Conservation (phyloP, 1,140 invertebrate genomes). For the Cyclargus thomasi region DNA sequence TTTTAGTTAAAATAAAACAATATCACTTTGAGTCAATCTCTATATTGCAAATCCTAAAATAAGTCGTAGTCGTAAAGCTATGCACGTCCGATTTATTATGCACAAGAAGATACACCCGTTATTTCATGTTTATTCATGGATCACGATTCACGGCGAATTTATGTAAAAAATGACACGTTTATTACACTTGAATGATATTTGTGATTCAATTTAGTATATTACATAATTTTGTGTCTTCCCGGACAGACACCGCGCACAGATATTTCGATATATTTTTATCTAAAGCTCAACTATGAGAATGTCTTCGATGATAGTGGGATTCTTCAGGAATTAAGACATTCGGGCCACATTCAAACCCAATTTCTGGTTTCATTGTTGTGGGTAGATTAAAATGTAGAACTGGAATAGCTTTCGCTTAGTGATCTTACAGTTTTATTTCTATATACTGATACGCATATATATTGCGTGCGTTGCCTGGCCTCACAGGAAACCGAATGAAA, state of each 20-base stretch:
- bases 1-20: too few relatives aligned
- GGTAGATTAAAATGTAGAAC: background rate
- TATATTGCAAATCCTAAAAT: too few relatives aligned
- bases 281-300: background rate
- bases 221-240: background rate
- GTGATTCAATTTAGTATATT: conserved; percentile 9
- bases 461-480: too few relatives aligned
- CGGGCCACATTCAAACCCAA: background rate
- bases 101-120: background rate
- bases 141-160: background rate
- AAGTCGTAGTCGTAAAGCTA: too few relatives aligned
- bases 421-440: too few relatives aligned
- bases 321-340: background rate
- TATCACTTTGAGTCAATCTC: too few relatives aligned
- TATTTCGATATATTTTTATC: background rate
- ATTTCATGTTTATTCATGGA: conserved; percentile 9
- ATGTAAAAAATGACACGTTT: conserved; percentile 14
- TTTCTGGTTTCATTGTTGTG: background rate
- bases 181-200: conserved; percentile 6
- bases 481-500: too few relatives aligned
- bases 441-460: too few relatives aligned
- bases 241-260: background rate
- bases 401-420: too few relatives aligned
- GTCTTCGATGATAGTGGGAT: background rate
- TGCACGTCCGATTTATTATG: too few relatives aligned